Evolutionary conservation across 2,888 invertebrate species (phyloP).

Genomic region (Xestia c-nigrum): DNA sequence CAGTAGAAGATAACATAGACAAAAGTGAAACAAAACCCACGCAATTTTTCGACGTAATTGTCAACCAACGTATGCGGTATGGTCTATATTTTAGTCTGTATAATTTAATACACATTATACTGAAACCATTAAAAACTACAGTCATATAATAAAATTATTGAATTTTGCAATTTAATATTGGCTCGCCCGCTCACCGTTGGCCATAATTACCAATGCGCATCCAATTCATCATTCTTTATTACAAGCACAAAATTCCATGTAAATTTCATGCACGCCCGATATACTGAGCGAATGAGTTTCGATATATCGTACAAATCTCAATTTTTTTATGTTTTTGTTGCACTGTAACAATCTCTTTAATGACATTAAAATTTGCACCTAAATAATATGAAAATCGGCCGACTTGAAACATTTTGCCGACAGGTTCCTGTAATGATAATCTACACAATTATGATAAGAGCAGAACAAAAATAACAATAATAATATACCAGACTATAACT

Average conservation of each 20-base stretch:
- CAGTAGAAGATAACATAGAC: background rate
- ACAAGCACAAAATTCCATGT: slow-evolving; percentile 89
- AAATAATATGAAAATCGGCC: slow-evolving; percentile 37
- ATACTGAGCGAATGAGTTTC: slow-evolving; percentile 83
- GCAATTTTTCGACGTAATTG: background rate
- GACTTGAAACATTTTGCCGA: slow-evolving; percentile 8
- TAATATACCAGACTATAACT: too few species aligned
- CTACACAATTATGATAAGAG: background rate
- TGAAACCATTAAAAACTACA: slow-evolving; percentile 67
- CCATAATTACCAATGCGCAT: slow-evolving; percentile 89
- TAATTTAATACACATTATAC: slow-evolving; percentile 38
- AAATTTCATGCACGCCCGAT: slow-evolving; percentile 87
- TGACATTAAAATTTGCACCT: slow-evolving; percentile 64
- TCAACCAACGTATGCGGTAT: background rate
- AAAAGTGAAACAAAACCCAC: background rate
- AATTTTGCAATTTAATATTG: slow-evolving; percentile 87
- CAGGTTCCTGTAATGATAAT: background rate
- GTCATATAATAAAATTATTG: slow-evolving; percentile 86
- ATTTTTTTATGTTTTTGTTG: slow-evolving; percentile 73
- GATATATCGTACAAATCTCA: slow-evolving; percentile 84
- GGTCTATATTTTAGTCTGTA: background rate
- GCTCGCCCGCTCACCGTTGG: slow-evolving; percentile 83
- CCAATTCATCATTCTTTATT: slow-evolving; percentile 91
- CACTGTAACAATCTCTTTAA: slow-evolving; percentile 65
- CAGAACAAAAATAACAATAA: background rate